phyloP scores from a whole-genome alignment of 2,888 invertebrate genomes.

The Thyatira batis region DNA sequence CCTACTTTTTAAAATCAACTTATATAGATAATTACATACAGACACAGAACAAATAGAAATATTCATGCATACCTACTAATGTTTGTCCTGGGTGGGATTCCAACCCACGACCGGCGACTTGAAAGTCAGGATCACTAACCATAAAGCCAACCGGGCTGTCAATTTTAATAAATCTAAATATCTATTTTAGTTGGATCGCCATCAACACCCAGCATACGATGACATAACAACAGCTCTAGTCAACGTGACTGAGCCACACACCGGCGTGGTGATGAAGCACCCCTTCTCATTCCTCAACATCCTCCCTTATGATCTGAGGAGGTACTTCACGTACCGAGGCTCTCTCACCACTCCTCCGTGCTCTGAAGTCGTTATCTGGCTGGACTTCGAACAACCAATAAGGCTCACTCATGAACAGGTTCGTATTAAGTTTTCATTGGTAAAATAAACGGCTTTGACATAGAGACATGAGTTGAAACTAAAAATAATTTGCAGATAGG shows the following conservation, averaged over 20 bases:
- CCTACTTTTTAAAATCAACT: too few relatives aligned
- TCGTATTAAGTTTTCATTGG: conserved; percentile 12
- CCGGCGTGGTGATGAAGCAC: conserved; percentile 68
- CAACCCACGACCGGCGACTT: too few relatives aligned
- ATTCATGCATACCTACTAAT: too few relatives aligned
- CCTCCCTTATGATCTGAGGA: conserved; percentile 76
- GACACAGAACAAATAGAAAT: too few relatives aligned
- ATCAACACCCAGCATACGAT: conserved; percentile 80
- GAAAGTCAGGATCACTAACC: too few relatives aligned
- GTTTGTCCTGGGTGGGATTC: too few relatives aligned
- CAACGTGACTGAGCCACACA: conserved; percentile 80
- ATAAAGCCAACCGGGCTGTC: background rate
- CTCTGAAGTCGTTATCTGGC: conserved; percentile 92
- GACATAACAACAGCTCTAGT: conserved; percentile 81
- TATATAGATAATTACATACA: too few relatives aligned
- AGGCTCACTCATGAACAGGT: conserved; percentile 86
- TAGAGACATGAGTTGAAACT: too few relatives aligned
- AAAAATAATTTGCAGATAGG: too few relatives aligned
- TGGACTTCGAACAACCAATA: conserved; percentile 90
- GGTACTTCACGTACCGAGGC: conserved; percentile 92
- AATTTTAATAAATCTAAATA: conserved; percentile 18
- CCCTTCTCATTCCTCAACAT: conserved; percentile 81
- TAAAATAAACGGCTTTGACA: too few relatives aligned
- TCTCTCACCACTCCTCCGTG: conserved; percentile 94
- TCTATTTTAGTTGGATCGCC: conserved; percentile 65